Base-by-base conservation (phyloP, 2,113 vertebrate species). In the Miniopterus natalensis region DNA sequence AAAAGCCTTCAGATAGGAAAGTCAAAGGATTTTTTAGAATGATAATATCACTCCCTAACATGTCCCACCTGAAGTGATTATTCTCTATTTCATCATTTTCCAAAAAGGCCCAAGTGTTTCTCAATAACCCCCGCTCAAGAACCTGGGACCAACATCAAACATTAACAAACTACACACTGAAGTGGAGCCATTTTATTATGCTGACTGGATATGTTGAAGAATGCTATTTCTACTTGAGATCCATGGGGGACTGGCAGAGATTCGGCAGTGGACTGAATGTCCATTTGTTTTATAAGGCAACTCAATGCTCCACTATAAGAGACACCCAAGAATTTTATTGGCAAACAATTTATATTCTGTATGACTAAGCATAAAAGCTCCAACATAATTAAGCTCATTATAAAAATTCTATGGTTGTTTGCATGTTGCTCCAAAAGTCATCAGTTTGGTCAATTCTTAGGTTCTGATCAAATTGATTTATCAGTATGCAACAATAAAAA, bases 221-320 rank as follows among this genome's bases (percentile, higher is more conserved):
- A 94, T 91, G 92, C 70, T 65, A 78, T 85, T 91, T 97, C 88
- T 88, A 45, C 21, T 80, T 53, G 47, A 94, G 90, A 88, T 65
- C 90, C 83, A 61, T 81, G 66, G 90, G 92, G 84, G 94, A 96
- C 0, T 97, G 96, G 94, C 94, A 90, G 73, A 68, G 53, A 93
- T n/a, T 85, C 83, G 65, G 27, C 51, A 95, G 59, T 85, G 51
- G n/a, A 75, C 31, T 98, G 96, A 97, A 97, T 96, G 96, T 61
- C 75, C 79, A 61, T 29, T 97, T 97, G 96, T 97, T 96, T 95
- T 94, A 93, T 88, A 83, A 77, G 71, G 66, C 89, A 59, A 96
- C 53, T 96, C 81, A 95, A 85, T 85, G 71, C 49, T 88, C 36
- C 75, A 90, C 49, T 90, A 9, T 49, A 92, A 89, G 13, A 45